Percentiles rank a stretch among this genome's conserved stretches.
These are phyloP conservation scores for Rhabditoides inermis DNA, from an alignment of 2,888 invertebrate genomes.

Conservation along the genomic window DNA sequence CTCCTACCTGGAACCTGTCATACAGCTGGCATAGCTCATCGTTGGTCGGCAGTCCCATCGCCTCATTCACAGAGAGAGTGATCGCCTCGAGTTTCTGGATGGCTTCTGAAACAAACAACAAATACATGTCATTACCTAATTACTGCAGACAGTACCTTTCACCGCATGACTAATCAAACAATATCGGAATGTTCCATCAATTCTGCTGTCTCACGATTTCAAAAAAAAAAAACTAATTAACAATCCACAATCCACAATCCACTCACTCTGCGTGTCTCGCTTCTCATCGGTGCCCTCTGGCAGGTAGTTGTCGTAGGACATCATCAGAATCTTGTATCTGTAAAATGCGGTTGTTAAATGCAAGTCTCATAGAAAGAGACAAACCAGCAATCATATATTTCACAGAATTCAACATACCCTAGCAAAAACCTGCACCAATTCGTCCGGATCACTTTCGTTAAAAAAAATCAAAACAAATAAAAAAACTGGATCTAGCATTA, in stretches of 20 bases:
- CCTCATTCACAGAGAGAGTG: constrained; percentile 34
- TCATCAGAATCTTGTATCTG: constrained; percentile 44
- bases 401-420: no score
- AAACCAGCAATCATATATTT: no score
- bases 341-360: no score
- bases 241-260: background rate
- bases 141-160: background rate
- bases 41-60: constrained; percentile 33
- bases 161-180: constrained; percentile 4
- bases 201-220: no score
- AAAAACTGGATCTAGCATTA: no score
- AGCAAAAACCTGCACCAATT: no score
- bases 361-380: no score
- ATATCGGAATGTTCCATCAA: constrained; percentile 7
- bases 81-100: constrained; percentile 33
- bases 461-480: no score
- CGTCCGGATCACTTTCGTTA: no score
- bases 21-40: constrained; percentile 33
- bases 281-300: constrained; percentile 19
- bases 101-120: constrained; percentile 21
- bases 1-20: constrained; percentile 35
- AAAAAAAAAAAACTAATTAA: no score
- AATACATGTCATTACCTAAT: background rate
- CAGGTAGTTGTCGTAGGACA: constrained; percentile 31
- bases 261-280: constrained; percentile 16